Evolutionary conservation across 2,113 vertebrate genomes (phyloP), one percentile per base, ranked within the genome.

Genomic region (Trichomycterus rosablanca): DNA sequence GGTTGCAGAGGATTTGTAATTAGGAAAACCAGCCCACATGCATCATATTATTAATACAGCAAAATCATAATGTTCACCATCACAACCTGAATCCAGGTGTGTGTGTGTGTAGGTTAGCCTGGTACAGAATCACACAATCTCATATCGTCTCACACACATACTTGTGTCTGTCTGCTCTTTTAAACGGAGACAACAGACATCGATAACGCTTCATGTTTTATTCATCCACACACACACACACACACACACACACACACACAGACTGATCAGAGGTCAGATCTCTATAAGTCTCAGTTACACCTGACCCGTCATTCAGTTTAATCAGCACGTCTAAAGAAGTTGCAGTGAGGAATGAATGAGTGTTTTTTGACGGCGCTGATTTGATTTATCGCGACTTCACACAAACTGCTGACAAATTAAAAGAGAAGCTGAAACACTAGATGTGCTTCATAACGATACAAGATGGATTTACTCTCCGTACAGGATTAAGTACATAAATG

Each of bases 151-250:
- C 39, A 0, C 26, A 16, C 18, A 8, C 23, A 7, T 39, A 4
- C 44, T 32, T 34, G 2, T 10, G 2, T 20, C n/a, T 34, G 12
- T 50, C 28, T 54, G 35, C 39, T 15, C 19, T n/a, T 48, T 62
- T 18, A 44, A 53, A 44, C 26, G 37, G 24, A 53, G 49, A 63
- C 60, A 34, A 43, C 11, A 42, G 24, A 63, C 60, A 53, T 63
- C 49, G 34, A 53, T 60, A 63, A 23, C 2, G 5, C 8, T 43
- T 22, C 48, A 64, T 54, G 55, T 70, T 70, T 70, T 59, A 70
- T 70, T 70, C 48, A 64, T 39, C 11, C 48, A 52, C 12, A 42
- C 26, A 53, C 48, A 46, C 62, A 39, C 56, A 37, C 42, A 53
- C 57, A n/a, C 48, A 52, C 12, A 42, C 26, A 53, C 48, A 46